phyloP scores from a whole-genome alignment of 2,888 invertebrate genomes.

The Trilocha varians region DNA sequence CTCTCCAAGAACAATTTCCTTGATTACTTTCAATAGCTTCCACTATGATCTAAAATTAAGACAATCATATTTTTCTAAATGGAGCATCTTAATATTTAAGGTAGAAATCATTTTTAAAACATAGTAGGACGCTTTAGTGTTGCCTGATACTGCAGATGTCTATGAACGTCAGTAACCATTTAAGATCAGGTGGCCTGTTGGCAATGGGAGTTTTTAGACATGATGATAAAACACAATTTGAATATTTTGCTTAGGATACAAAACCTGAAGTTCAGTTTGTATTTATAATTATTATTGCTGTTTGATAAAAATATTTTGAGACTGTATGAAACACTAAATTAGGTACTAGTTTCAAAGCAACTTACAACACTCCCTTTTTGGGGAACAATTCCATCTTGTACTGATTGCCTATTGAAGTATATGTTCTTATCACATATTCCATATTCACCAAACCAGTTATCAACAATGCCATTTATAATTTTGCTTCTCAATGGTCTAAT shows the following conservation, averaged over 20 bases:
- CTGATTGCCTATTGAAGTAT: conserved; percentile 72
- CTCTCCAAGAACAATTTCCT: conserved; percentile 73
- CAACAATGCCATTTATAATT: conserved; percentile 63
- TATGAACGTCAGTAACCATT: no score
- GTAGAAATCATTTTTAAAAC: no score
- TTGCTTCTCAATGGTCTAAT: conserved; percentile 75
- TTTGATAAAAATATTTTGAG: not conserved
- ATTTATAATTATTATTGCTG: not conserved
- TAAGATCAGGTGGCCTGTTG: no score
- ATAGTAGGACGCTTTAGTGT: no score
- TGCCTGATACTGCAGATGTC: no score
- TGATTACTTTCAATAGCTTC: conserved; percentile 84
- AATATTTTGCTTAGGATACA: no score
- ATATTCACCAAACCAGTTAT: conserved; percentile 46
- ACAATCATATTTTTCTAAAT: no score
- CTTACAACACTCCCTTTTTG: conserved; percentile 73
- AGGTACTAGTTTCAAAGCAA: no score
- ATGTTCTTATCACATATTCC: conserved; percentile 75
- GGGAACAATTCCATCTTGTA: conserved; percentile 70
- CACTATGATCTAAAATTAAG: conserved; percentile 60
- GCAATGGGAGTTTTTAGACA: no score
- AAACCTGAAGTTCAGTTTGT: no score
- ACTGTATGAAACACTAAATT: not conserved
- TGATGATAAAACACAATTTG: no score
- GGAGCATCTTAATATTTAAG: no score